phyloP scores from a whole-genome alignment of 2,797 vertebrate species.

The Carcharodon carcharias region DNA sequence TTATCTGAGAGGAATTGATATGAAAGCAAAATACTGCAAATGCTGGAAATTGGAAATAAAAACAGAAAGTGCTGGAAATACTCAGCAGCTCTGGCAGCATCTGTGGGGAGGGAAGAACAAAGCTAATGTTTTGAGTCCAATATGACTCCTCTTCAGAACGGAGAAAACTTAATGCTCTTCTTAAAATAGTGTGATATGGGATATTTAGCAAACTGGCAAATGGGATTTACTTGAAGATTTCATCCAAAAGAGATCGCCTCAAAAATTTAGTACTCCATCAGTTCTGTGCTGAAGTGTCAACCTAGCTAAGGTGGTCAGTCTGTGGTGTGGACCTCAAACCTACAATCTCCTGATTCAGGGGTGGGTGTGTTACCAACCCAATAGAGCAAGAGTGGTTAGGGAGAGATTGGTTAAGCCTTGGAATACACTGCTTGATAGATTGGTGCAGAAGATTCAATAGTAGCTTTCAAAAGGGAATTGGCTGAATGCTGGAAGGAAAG shows the following conservation, averaged over 20 bases:
- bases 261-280: background rate
- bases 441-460: background rate
- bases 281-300: background rate
- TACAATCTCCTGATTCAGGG: background rate
- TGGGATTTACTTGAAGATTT: background rate
- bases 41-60: background rate
- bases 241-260: background rate
- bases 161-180: background rate
- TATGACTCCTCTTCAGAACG: background rate
- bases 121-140: background rate
- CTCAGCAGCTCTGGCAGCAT: background rate
- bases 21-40: background rate
- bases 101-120: background rate
- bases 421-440: background rate
- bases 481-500: background rate
- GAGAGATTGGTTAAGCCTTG: background rate
- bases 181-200: background rate
- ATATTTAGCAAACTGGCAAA: background rate
- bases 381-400: background rate
- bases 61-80: background rate
- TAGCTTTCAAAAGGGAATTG: background rate
- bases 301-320: background rate
- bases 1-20: background rate
- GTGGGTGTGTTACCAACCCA: background rate
- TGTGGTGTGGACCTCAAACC: background rate